Percentiles rank a stretch among this genome's conserved stretches.
These are phyloP conservation scores for Vombatus ursinus DNA, from an alignment of 2,113 vertebrate species.

Conservation along the genomic window DNA sequence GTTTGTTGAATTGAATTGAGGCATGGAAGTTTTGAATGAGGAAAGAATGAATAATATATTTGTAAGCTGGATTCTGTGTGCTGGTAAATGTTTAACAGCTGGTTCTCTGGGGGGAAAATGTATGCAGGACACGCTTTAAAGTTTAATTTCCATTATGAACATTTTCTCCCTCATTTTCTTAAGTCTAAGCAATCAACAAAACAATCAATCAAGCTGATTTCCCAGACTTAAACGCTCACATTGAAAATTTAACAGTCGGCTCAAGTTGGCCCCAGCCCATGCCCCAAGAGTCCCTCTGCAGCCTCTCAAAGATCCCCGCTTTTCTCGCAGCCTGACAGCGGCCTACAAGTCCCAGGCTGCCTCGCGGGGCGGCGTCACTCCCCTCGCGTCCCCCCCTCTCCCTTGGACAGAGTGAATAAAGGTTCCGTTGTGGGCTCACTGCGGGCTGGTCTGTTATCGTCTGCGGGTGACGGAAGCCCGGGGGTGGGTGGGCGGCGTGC, in stretches of 20 bases:
- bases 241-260: not conserved
- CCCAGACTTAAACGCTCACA: not conserved
- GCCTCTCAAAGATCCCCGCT: not conserved
- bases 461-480: slow-evolving; percentile 42
- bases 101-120: not conserved
- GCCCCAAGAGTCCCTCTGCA: not conserved
- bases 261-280: not conserved
- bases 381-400: slow-evolving; percentile 65
- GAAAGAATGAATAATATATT: not conserved
- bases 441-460: slow-evolving; percentile 62
- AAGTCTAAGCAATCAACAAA: not conserved
- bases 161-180: not conserved
- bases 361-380: not conserved
- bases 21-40: not conserved
- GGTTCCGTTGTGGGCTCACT: slow-evolving; percentile 75
- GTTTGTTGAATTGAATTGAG: not conserved
- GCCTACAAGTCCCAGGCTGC: slow-evolving; percentile 81
- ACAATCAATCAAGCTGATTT: not conserved
- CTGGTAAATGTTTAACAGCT: not conserved
- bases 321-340: too few relatives aligned
- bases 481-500: slow-evolving; percentile 20
- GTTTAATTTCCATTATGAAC: not conserved
- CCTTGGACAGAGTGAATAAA: slow-evolving; percentile 69
- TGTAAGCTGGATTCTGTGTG: not conserved
- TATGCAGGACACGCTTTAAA: not conserved